Percentiles rank a stretch among this genome's conserved stretches.
Evolutionary conservation across 2,888 invertebrate genomes (phyloP).

Genomic region (Ecdyonurus torrentis): DNA sequence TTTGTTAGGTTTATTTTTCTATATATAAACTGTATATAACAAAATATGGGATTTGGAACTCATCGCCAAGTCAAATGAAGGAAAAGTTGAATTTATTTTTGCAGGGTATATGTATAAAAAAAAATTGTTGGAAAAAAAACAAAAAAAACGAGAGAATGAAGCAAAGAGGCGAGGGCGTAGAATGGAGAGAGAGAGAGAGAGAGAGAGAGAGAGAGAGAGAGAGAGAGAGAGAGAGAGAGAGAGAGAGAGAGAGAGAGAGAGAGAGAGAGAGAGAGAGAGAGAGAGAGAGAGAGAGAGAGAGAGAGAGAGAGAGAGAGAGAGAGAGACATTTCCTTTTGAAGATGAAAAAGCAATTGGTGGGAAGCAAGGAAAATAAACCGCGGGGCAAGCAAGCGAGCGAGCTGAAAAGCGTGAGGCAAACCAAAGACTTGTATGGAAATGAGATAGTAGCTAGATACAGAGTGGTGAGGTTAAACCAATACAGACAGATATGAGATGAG

Average conservation of each 20-base stretch:
- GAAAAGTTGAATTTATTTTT: too few species aligned
- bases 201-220: background rate
- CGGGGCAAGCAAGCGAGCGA: background rate
- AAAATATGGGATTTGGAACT: too few species aligned
- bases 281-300: background rate
- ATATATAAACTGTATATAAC: too few species aligned
- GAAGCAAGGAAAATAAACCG: background rate
- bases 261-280: background rate
- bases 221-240: background rate
- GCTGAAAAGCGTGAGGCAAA: background rate
- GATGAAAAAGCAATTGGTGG: slow-evolving; percentile 1
- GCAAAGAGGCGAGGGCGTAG: too few species aligned
- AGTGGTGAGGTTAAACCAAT: slow-evolving; percentile 2
- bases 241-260: background rate
- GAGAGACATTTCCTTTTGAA: slow-evolving; percentile 1
- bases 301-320: background rate
- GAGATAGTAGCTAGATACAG: background rate
- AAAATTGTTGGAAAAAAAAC: background rate
- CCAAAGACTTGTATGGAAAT: background rate
- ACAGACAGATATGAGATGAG: background rate
- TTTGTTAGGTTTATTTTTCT: too few species aligned
- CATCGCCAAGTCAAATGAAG: too few species aligned
- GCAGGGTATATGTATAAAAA: too few species aligned
- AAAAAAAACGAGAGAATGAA: background rate
- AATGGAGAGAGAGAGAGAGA: background rate